Base-by-base conservation (phyloP, 1,140 invertebrate species). In the Zophobas morio region DNA sequence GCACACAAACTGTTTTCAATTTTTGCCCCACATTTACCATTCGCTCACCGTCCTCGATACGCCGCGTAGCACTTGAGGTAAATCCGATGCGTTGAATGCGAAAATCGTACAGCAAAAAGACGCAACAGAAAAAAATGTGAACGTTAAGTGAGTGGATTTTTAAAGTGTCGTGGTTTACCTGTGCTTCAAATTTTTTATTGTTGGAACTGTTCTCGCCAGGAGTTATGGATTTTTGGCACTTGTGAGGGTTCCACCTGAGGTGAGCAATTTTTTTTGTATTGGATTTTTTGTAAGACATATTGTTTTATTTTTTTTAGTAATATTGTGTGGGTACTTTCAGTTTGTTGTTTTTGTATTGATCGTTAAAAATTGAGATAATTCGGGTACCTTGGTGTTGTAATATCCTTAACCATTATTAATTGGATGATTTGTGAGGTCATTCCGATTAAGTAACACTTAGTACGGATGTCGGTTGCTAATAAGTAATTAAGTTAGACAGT, bases 21-120 rank as follows among this genome's bases (percentile, higher is more conserved):
- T 66, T 66, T 66, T 66, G 60, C 60, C 60, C 60, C 60, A 66
- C 60, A 66, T 66, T 66, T 42, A 60, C 60, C 60, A 66, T 66
- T 66, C 60, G 60, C 60, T 66, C 60, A 32, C 37, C 60, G 60
- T 66, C 60, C 60, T 66, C 60, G 60, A 66, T 42, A 66, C 60
- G n/a, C 37, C 40, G 40, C 33, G 39, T 36, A 37, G 56, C 8
- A 35, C 36, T 37, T 39, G 60, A 66, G 37, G 36, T 5, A n/a
- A 8, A 8, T 8, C 8, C 6, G 56, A 8, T 8, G 36, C 36
- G 56, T 66, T 66, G 20, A n/a, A 42, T 39, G 57, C 35, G 35
- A 63, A 63, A 63, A 63, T 2, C 49, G 4, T 51, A 4, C 49
- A 5, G n/a, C 6, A 51, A 51, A 66, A 20, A 20, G 20, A 20